A percentile compares a stretch with the other conserved stretches of the same genome.
Evolutionary conservation across 2,888 invertebrate genomes (phyloP).

Genomic region (Trissoscelio sp.): DNA sequence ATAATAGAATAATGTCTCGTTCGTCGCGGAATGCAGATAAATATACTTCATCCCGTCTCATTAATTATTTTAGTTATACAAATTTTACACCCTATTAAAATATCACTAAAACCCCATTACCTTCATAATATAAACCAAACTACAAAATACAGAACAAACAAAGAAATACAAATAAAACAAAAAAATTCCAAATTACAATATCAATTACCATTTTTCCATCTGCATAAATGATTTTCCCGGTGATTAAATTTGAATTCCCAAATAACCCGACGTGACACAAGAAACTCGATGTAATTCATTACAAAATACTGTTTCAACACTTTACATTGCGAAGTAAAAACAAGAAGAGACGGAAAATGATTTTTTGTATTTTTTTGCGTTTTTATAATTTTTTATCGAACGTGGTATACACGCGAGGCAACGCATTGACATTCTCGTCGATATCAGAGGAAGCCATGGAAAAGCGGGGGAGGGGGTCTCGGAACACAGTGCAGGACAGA

Average conservation of each 20-base stretch:
- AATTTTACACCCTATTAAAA: conserved; percentile 8
- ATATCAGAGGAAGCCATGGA: conserved; percentile 60
- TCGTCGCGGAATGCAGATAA: conserved; percentile 15
- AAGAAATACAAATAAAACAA: too few species aligned
- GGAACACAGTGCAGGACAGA: conserved; percentile 71
- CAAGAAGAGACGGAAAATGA: not conserved
- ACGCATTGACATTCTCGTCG: conserved; percentile 67
- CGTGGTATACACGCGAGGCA: conserved; percentile 46
- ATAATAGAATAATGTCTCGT: conserved; percentile 37
- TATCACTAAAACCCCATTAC: not conserved
- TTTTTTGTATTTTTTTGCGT: too few species aligned
- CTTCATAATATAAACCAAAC: too few species aligned
- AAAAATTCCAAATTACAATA: not conserved
- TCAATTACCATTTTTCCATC: not conserved
- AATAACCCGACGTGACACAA: not conserved
- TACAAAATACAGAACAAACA: too few species aligned
- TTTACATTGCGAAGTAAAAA: too few species aligned
- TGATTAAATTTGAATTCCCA: conserved; percentile 4
- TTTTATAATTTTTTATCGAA: conserved; percentile 49
- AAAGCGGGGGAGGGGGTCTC: conserved; percentile 22
- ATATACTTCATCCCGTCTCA: conserved; percentile 9
- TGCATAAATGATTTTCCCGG: not conserved
- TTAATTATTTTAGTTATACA: conserved; percentile 20
- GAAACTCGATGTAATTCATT: not conserved
- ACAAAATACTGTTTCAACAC: not conserved